phyloP scores from a whole-genome alignment of 2,797 vertebrate species.

The Alfaro cultratus region DNA sequence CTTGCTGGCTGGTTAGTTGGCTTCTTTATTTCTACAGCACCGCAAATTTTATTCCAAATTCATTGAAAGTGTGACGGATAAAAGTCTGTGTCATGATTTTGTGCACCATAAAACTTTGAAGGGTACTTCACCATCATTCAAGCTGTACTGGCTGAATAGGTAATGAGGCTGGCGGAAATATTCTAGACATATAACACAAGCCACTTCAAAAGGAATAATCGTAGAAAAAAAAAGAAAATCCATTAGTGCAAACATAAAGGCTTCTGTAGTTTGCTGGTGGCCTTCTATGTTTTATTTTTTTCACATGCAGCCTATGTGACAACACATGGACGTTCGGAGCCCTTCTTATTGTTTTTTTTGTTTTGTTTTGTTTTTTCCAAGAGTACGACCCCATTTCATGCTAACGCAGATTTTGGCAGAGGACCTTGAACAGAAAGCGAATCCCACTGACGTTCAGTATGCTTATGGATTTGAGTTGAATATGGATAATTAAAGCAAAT shows the following conservation, averaged over 20 bases:
- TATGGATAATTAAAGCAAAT: slow-evolving; percentile 58
- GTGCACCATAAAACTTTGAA: not conserved
- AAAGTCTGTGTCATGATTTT: not conserved
- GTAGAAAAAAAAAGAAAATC: not conserved
- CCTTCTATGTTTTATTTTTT: slow-evolving; percentile 22
- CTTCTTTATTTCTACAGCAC: slow-evolving; percentile 3
- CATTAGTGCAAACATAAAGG: slow-evolving; percentile 5
- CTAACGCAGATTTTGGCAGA: slow-evolving; percentile 9
- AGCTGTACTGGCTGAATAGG: not conserved
- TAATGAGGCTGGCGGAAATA: not conserved
- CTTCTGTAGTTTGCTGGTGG: not conserved
- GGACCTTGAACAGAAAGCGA: slow-evolving; percentile 19
- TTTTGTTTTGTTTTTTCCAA: not conserved
- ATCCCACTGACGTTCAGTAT: slow-evolving; percentile 22
- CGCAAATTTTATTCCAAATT: not conserved
- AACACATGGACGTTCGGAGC: not conserved
- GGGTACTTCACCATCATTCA: slow-evolving; percentile 9
- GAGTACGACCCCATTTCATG: slow-evolving; percentile 13
- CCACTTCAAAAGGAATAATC: slow-evolving; percentile 6
- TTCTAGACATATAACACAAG: not conserved
- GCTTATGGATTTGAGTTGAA: slow-evolving; percentile 25
- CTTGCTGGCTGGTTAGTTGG: not conserved
- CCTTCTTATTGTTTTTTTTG: not conserved
- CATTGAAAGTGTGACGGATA: not conserved
- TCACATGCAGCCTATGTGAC: slow-evolving; percentile 6